Conservation (phyloP, 2,113 vertebrate species). For the Anoplopoma fimbria region DNA sequence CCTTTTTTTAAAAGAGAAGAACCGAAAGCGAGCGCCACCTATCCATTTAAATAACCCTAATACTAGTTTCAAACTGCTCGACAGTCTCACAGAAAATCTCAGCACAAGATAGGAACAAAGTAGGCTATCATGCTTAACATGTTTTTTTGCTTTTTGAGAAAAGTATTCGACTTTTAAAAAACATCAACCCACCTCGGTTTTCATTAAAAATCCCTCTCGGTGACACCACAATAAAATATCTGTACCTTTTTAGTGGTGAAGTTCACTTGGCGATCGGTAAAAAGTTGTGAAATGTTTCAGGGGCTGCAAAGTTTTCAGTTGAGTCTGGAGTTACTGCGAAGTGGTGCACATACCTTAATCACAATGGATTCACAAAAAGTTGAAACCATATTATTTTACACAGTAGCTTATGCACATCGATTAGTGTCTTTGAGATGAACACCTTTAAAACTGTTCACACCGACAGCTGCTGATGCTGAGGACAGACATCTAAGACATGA, state of each 20-base stretch:
- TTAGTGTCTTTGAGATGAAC: too few species aligned
- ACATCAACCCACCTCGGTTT: conserved; percentile 91
- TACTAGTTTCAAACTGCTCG: conserved; percentile 94
- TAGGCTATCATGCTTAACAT: conserved; percentile 90
- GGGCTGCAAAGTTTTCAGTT: too few species aligned
- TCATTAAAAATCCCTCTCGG: conserved; percentile 82
- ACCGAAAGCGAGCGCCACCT: conserved; percentile 99
- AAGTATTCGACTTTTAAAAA: conserved; percentile 90
- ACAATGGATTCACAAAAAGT: too few species aligned
- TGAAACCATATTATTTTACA: too few species aligned
- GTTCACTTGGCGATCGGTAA: conserved; percentile 84
- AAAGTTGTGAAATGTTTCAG: conserved; percentile 83
- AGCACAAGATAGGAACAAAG: conserved; percentile 93
- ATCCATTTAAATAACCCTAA: conserved; percentile 96
- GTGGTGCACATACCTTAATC: too few species aligned
- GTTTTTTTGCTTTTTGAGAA: conserved; percentile 89
- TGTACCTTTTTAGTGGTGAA: conserved; percentile 88
- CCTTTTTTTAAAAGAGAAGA: conserved; percentile 89
- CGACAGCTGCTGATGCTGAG: too few species aligned
- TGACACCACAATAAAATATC: conserved; percentile 82
- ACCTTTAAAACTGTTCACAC: too few species aligned
- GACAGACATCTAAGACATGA: too few species aligned
- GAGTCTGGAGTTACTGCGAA: too few species aligned
- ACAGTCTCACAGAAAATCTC: conserved; percentile 96
- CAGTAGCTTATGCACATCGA: too few species aligned